Evolutionary conservation across 1,140 invertebrate genomes (phyloP).

Genomic region (Zaprionus gabonicus): DNA sequence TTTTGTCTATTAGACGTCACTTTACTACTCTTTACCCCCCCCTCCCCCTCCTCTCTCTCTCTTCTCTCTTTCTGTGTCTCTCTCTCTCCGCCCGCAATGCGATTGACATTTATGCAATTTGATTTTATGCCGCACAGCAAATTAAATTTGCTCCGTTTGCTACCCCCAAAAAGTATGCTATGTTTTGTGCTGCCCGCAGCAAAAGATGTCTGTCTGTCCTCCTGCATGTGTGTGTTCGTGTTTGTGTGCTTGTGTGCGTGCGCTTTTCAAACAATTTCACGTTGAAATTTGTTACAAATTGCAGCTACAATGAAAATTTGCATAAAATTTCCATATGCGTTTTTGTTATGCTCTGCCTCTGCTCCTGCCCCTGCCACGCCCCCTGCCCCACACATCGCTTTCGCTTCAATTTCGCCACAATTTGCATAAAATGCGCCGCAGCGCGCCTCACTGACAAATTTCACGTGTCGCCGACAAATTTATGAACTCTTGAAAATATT

Average conservation of each 20-base stretch:
- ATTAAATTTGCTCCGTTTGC: slow-evolving; percentile 63
- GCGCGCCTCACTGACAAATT: slow-evolving; percentile 54
- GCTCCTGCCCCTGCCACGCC: background rate
- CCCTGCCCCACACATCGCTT: slow-evolving; percentile 31
- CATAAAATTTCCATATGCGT: slow-evolving; percentile 80
- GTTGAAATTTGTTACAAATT: slow-evolving; percentile 78
- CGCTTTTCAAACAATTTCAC: slow-evolving; percentile 68
- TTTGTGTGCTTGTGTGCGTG: slow-evolving; percentile 4
- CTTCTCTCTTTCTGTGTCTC: background rate
- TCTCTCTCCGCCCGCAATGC: slow-evolving; percentile 1
- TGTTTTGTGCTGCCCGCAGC: slow-evolving; percentile 47
- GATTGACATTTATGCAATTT: slow-evolving; percentile 82
- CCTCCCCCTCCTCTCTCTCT: too few relatives aligned
- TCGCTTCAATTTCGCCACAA: slow-evolving; percentile 35
- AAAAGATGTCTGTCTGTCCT: background rate
- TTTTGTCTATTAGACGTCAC: slow-evolving; percentile 54
- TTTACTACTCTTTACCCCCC: slow-evolving; percentile 7
- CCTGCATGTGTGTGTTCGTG: background rate
- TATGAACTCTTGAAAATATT: slow-evolving; percentile 55
- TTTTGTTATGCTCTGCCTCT: slow-evolving; percentile 44
- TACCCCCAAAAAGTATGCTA: slow-evolving; percentile 47
- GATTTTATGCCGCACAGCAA: slow-evolving; percentile 68
- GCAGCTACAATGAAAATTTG: slow-evolving; percentile 75
- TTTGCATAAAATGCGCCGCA: slow-evolving; percentile 48
- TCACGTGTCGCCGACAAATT: slow-evolving; percentile 48